These are phyloP conservation scores for Ennomos quercinarius DNA, from an alignment of 2,888 invertebrate genomes.

Conservation along the genomic window DNA sequence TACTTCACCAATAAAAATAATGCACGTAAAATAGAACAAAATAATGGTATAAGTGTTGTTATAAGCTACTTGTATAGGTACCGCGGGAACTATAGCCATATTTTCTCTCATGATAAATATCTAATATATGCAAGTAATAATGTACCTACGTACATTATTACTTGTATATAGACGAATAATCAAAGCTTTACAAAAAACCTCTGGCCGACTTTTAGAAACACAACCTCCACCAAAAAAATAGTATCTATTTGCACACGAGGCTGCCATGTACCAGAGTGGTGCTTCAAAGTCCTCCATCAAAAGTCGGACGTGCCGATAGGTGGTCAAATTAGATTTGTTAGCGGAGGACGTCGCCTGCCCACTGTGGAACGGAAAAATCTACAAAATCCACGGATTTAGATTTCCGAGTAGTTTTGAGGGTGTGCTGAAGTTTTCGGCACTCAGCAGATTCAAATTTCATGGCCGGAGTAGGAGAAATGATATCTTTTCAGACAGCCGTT, in stretches of 20 bases:
- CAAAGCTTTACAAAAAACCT: background rate
- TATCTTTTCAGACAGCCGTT: no score
- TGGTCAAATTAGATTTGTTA: slow-evolving; percentile 80
- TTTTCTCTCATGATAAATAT: no score
- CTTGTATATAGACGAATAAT: no score
- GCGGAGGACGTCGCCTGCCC: slow-evolving; percentile 49
- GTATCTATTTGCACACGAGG: slow-evolving; percentile 38
- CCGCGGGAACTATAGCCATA: no score
- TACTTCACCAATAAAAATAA: no score
- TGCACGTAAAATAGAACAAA: no score
- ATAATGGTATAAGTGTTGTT: no score
- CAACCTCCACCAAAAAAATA: slow-evolving; percentile 25
- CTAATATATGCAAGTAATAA: no score
- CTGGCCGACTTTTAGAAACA: slow-evolving; percentile 7
- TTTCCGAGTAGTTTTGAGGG: slow-evolving; percentile 8
- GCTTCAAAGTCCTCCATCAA: slow-evolving; percentile 73
- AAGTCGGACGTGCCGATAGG: slow-evolving; percentile 70
- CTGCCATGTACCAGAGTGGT: slow-evolving; percentile 47
- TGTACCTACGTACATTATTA: no score
- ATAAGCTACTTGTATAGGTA: no score
- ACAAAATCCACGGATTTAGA: slow-evolving; percentile 45
- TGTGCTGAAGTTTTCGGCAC: background rate
- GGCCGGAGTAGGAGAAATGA: no score
- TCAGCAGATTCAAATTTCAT: no score
- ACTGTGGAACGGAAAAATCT: slow-evolving; percentile 44